phyloP scores from a whole-genome alignment of 92 coral and sea anemone species.

The Siderastrea radians region DNA sequence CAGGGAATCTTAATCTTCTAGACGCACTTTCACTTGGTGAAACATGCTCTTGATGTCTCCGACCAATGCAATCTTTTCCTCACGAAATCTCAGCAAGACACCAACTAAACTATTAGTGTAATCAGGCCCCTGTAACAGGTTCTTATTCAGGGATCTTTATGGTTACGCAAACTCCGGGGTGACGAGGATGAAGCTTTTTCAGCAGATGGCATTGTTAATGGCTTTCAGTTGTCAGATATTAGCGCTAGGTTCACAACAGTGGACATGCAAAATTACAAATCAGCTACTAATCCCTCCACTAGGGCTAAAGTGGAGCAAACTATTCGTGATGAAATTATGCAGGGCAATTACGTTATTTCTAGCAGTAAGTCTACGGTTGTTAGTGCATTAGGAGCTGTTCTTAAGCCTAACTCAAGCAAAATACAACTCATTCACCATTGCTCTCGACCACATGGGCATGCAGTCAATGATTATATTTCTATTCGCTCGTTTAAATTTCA shows the following conservation, averaged over 20 bases:
- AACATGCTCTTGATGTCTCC: no score
- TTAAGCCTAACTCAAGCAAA: constrained; percentile 39
- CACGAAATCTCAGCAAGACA: constrained; percentile 30
- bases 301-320: constrained; percentile 43
- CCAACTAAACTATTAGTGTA: constrained; percentile 37
- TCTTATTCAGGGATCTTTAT: neutral
- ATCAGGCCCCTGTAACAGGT: constrained; percentile 13
- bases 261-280: constrained; percentile 44
- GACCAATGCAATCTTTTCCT: neutral
- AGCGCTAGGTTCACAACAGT: constrained; percentile 21
- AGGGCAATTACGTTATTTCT: constrained; percentile 56
- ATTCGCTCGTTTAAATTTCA: constrained; percentile 32
- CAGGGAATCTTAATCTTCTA: neutral
- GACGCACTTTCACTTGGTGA: neutral
- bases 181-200: constrained; percentile 38
- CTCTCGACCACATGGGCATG: constrained; percentile 46
- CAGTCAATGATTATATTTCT: constrained; percentile 38
- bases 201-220: constrained; percentile 55
- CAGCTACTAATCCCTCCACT: constrained; percentile 44
- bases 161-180: constrained; percentile 34
- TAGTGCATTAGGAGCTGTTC: constrained; percentile 65
- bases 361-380: constrained; percentile 32
- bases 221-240: constrained; percentile 31
- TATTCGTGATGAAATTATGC: constrained; percentile 37
- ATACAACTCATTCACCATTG: constrained; percentile 54